Conservation (phyloP, 2,797 vertebrate genomes). For the Lerista edwardsae region DNA sequence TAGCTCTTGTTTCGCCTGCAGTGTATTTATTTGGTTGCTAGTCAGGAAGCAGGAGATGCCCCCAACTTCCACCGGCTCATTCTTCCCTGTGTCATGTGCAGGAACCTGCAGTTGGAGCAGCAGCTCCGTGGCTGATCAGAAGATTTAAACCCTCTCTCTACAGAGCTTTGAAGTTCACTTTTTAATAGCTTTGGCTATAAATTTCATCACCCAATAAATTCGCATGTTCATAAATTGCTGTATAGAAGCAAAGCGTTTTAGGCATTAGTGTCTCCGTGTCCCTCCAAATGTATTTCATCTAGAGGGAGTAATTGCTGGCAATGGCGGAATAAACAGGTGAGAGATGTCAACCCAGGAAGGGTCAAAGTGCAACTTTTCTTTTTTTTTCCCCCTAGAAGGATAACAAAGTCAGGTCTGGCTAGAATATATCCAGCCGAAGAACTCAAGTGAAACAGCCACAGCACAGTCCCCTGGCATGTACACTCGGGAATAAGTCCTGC, state of each 20-base stretch:
- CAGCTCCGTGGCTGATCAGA: conserved; percentile 12
- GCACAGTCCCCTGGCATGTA: background rate
- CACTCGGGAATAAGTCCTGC: background rate
- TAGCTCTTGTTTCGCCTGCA: background rate
- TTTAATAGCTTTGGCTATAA: conserved; percentile 45
- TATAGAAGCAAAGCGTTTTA: background rate
- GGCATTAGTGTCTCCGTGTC: background rate
- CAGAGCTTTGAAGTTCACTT: conserved; percentile 25
- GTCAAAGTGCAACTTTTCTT: conserved; percentile 7
- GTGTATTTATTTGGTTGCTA: background rate
- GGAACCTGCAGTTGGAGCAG: background rate
- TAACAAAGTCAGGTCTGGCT: background rate
- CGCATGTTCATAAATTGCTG: background rate
- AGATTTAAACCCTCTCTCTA: background rate
- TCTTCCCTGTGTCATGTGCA: background rate
- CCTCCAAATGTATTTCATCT: background rate
- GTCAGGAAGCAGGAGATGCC: background rate
- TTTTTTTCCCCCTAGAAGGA: background rate
- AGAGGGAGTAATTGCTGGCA: background rate
- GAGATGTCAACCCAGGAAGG: background rate
- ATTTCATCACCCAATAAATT: conserved; percentile 39
- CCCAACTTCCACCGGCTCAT: background rate
- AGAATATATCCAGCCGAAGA: background rate
- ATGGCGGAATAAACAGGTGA: background rate
- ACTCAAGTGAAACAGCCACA: background rate